phyloP scores from a whole-genome alignment of 2,113 vertebrate species.

The Cariama cristata region DNA sequence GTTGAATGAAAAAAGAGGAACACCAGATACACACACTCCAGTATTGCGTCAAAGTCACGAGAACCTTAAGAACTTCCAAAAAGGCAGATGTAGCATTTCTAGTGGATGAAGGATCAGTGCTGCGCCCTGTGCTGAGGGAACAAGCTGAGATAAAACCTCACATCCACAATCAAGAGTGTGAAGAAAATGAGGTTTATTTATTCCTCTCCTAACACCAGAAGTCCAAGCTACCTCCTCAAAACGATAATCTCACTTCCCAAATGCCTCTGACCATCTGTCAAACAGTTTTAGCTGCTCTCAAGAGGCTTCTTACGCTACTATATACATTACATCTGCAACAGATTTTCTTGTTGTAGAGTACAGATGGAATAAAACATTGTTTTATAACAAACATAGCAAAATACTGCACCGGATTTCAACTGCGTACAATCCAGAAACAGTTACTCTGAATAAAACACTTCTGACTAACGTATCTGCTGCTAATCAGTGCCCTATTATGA shows the following conservation, averaged over 20 bases:
- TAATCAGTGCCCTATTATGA: background rate
- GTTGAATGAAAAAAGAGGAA: background rate
- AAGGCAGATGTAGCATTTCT: background rate
- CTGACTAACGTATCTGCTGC: background rate
- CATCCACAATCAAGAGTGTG: background rate
- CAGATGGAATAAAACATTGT: constrained; percentile 64
- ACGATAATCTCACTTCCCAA: constrained; percentile 2
- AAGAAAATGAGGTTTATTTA: constrained; percentile 31
- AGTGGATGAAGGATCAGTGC: background rate
- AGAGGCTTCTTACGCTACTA: constrained; percentile 25
- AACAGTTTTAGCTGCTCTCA: constrained; percentile 24
- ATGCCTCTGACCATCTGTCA: constrained; percentile 57
- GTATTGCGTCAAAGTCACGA: background rate
- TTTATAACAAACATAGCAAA: constrained; percentile 56
- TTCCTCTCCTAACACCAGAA: constrained; percentile 1
- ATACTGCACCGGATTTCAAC: constrained; percentile 20
- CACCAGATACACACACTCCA: background rate
- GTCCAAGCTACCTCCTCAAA: constrained; percentile 15
- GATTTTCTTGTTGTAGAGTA: constrained; percentile 45
- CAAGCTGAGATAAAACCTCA: background rate
- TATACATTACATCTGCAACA: constrained; percentile 38
- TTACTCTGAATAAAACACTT: background rate
- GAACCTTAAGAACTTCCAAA: background rate
- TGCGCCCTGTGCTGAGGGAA: background rate
- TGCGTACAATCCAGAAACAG: background rate